Conservation (phyloP, 2,113 vertebrate genomes). For the Myocastor coypus region DNA sequence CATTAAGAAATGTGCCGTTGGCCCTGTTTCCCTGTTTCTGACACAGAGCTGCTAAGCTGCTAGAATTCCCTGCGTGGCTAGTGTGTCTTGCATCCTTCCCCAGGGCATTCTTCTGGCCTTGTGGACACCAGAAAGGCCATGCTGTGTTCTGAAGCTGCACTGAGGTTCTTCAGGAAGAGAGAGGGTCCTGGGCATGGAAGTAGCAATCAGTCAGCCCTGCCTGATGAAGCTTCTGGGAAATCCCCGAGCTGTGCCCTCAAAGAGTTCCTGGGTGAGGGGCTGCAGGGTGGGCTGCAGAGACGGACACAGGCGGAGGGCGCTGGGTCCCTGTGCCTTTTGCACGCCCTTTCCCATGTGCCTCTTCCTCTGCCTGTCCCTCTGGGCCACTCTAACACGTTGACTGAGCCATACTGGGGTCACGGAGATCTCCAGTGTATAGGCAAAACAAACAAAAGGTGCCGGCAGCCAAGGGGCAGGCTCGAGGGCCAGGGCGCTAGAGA, state of each 20-base stretch:
- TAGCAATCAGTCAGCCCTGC: neutral
- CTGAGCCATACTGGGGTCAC: neutral
- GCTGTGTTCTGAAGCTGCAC: neutral
- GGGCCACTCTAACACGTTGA: neutral
- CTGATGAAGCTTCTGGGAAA: neutral
- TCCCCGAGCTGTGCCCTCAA: neutral
- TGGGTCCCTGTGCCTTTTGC: neutral
- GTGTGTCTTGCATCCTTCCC: neutral
- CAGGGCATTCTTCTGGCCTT: too few relatives aligned
- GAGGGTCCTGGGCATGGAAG: neutral
- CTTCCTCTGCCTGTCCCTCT: neutral
- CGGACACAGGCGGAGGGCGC: rapidly evolving
- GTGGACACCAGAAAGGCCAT: neutral
- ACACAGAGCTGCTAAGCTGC: neutral
- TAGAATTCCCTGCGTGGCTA: neutral
- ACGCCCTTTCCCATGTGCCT: neutral
- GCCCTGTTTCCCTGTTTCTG: neutral
- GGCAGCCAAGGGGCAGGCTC: neutral
- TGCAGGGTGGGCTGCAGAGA: too few relatives aligned
- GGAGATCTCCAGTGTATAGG: neutral
- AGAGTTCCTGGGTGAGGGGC: neutral
- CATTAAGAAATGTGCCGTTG: neutral
- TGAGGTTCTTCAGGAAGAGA: neutral
- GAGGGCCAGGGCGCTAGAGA: neutral
- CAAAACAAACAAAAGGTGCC: neutral